A percentile compares a stretch with the other conserved stretches of the same genome.
Conservation (phyloP, 2,888 invertebrate genomes). For the Hypena proboscidalis region DNA sequence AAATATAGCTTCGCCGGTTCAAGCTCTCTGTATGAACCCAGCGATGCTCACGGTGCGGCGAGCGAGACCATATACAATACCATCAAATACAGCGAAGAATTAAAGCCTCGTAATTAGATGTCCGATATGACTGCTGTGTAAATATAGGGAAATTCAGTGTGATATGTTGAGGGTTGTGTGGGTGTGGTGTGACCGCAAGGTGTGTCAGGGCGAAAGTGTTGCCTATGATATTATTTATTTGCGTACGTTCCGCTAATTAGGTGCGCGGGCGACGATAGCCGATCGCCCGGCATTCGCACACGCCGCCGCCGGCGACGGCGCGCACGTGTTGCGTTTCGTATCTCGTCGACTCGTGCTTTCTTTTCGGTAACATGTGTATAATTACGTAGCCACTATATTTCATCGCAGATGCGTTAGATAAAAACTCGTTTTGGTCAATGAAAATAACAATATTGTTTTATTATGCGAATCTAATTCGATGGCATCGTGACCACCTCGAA, state of each 20-base stretch:
- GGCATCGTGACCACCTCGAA: constrained; percentile 24
- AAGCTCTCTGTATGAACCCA: constrained; percentile 64
- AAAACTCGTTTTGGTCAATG: constrained; percentile 41
- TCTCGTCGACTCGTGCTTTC: constrained; percentile 60
- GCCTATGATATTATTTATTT: constrained; percentile 59
- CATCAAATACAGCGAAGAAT: constrained; percentile 80
- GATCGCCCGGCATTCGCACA: constrained; percentile 42
- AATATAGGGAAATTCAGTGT: constrained; percentile 54
- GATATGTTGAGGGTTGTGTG: constrained; percentile 41
- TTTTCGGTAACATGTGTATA: constrained; percentile 59
- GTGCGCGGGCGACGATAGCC: constrained; percentile 47
- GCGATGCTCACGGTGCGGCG: constrained; percentile 71
- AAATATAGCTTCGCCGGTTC: constrained; percentile 67
- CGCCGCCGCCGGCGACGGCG: constrained; percentile 28
- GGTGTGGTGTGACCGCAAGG: constrained; percentile 43
- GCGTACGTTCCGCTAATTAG: constrained; percentile 66
- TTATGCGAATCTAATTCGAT: constrained; percentile 23
- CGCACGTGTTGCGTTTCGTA: constrained; percentile 50
- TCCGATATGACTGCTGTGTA: constrained; percentile 46
- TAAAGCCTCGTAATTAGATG: constrained; percentile 71
- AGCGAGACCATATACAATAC: constrained; percentile 79
- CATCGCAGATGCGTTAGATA: constrained; percentile 30
- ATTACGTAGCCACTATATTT: constrained; percentile 53
- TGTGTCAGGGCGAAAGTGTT: constrained; percentile 49
- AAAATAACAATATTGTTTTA: constrained; percentile 19